Conservation (phyloP, 2,113 vertebrate genomes). For the Heteronetta atricapilla region DNA sequence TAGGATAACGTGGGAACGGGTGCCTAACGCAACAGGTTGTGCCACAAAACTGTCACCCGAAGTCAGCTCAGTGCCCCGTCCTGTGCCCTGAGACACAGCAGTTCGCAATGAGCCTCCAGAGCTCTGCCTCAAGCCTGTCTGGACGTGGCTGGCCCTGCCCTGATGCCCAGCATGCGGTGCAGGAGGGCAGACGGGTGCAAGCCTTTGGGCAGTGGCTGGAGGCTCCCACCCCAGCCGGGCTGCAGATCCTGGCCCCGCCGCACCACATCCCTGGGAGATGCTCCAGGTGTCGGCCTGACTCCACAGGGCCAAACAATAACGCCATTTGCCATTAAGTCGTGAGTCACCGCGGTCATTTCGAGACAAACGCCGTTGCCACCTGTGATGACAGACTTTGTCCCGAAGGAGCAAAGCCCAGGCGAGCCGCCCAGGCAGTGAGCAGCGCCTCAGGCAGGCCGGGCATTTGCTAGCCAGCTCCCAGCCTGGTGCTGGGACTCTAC, state of each 20-base stretch:
- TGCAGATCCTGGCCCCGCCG: background rate
- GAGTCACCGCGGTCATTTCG: background rate
- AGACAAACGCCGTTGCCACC: background rate
- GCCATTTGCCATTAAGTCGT: background rate
- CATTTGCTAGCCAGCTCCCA: background rate
- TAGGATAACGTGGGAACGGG: background rate
- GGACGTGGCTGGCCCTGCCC: background rate
- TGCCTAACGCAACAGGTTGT: background rate
- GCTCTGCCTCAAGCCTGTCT: background rate
- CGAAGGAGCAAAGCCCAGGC: too few relatives aligned
- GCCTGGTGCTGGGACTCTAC: background rate
- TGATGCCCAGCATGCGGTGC: background rate
- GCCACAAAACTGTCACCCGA: background rate
- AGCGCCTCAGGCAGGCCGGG: background rate
- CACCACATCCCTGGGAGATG: background rate
- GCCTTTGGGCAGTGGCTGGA: background rate
- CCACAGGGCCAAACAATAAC: background rate
- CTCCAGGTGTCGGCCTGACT: background rate
- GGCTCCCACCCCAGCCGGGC: background rate
- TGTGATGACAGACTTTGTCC: background rate
- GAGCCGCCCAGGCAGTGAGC: background rate
- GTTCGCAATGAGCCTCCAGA: fast-evolving
- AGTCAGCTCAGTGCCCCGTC: background rate
- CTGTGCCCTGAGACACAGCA: background rate
- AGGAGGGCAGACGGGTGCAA: background rate